These are phyloP conservation scores for Diadegma fenestrale DNA, from an alignment of 2,888 invertebrate genomes.

Conservation along the genomic window DNA sequence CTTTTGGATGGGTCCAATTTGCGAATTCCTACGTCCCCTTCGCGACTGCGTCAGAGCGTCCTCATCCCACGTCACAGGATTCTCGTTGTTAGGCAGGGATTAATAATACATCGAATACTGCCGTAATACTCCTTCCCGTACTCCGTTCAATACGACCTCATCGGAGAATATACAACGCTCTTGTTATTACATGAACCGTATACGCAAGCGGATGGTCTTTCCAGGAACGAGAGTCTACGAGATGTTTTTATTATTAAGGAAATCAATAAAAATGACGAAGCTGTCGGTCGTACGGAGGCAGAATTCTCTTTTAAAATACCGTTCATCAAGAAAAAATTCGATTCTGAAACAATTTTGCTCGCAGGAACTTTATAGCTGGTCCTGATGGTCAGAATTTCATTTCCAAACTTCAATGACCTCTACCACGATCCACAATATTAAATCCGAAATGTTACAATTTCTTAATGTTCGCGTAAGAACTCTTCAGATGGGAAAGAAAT, in stretches of 20 bases:
- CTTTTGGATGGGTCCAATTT: conserved; percentile 75
- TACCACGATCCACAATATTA: too few relatives aligned
- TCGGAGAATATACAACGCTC: conserved; percentile 50
- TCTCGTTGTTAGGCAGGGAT: conserved; percentile 77
- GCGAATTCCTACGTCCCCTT: conserved; percentile 74
- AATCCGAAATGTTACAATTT: background rate
- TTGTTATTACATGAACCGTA: conserved; percentile 21
- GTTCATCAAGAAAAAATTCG: too few relatives aligned
- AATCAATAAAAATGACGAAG: conserved; percentile 13
- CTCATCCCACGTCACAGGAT: conserved; percentile 59
- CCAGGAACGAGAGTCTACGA: conserved; percentile 35
- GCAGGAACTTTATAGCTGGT: too few relatives aligned
- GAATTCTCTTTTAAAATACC: background rate
- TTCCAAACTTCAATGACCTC: too few relatives aligned
- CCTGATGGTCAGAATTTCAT: too few relatives aligned
- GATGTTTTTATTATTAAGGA: background rate
- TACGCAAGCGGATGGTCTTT: conserved; percentile 46
- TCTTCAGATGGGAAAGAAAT: background rate
- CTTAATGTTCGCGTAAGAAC: background rate
- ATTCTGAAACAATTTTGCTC: too few relatives aligned
- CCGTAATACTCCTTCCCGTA: conserved; percentile 34
- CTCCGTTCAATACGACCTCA: conserved; percentile 55
- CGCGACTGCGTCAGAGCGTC: conserved; percentile 63
- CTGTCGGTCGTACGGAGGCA: conserved; percentile 11
- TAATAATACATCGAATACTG: conserved; percentile 77